Evolutionary conservation across 1,140 invertebrate species (phyloP).

Genomic region (Antheraea pernyi): DNA sequence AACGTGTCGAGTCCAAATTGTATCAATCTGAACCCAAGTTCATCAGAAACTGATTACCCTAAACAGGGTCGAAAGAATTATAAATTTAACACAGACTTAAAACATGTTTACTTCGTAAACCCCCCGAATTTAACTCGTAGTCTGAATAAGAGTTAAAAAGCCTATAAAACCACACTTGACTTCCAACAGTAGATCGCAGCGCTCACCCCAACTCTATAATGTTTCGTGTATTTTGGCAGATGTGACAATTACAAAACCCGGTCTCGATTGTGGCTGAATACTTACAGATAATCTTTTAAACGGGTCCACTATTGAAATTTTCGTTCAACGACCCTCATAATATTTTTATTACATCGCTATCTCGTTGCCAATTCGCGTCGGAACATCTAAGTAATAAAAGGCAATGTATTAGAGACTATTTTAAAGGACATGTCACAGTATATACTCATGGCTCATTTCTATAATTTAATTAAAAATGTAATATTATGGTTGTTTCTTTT

Average conservation of each 20-base stretch:
- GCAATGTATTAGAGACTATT: slow-evolving; percentile 6
- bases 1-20: too few relatives aligned
- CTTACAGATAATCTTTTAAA: slow-evolving; percentile 62
- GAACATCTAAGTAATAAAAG: slow-evolving; percentile 4
- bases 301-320: slow-evolving; percentile 41
- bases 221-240: slow-evolving; percentile 59
- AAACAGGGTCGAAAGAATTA: neutral
- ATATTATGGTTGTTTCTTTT: neutral
- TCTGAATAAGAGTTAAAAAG: neutral
- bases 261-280: slow-evolving; percentile 69
- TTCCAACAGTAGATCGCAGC: slow-evolving; percentile 28
- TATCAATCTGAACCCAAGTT: too few relatives aligned
- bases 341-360: slow-evolving; percentile 13
- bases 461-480: neutral
- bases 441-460: neutral
- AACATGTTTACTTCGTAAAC: neutral
- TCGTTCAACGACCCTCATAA: slow-evolving; percentile 21
- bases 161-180: slow-evolving; percentile 36
- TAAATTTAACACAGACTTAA: neutral
- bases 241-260: slow-evolving; percentile 65
- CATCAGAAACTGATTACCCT: neutral
- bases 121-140: neutral
- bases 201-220: slow-evolving; percentile 24
- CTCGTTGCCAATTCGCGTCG: slow-evolving; percentile 3
- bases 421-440: slow-evolving; percentile 5